Conservation (phyloP, 2,888 invertebrate species). For the Drosophila pseudotalamancana region DNA sequence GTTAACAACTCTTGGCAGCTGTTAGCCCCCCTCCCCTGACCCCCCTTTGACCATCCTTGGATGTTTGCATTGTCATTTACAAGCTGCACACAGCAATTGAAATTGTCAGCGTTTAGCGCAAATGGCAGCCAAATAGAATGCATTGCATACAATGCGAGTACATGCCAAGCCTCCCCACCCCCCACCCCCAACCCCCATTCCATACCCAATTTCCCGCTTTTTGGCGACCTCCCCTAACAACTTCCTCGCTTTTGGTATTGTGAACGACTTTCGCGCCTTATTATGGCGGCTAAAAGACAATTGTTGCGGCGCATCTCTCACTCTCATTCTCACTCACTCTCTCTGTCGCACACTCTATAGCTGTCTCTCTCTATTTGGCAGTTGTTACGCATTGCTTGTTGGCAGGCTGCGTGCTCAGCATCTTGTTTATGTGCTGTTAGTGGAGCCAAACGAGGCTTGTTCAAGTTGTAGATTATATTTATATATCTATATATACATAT, state of each 20-base stretch:
- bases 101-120: conserved; percentile 64
- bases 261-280: conserved; percentile 26
- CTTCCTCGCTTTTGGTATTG: conserved; percentile 9
- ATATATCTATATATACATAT: no score
- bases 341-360: background rate
- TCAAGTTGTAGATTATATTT: background rate
- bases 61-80: conserved; percentile 49
- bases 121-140: conserved; percentile 54
- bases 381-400: background rate
- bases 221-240: conserved; percentile 1
- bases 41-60: background rate
- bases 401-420: conserved; percentile 6
- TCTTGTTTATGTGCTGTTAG: conserved; percentile 17
- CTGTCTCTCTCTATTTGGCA: background rate
- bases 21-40: background rate
- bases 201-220: no score
- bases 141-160: conserved; percentile 49
- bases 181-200: background rate
- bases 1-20: conserved; percentile 43
- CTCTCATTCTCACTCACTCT: background rate
- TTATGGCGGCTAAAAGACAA: conserved; percentile 42
- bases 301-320: conserved; percentile 29
- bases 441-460: conserved; percentile 6
- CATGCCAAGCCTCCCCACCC: background rate
- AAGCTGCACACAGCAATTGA: conserved; percentile 51